phyloP scores from a whole-genome alignment of 1,140 invertebrate genomes.

The Plectus sambesii region DNA sequence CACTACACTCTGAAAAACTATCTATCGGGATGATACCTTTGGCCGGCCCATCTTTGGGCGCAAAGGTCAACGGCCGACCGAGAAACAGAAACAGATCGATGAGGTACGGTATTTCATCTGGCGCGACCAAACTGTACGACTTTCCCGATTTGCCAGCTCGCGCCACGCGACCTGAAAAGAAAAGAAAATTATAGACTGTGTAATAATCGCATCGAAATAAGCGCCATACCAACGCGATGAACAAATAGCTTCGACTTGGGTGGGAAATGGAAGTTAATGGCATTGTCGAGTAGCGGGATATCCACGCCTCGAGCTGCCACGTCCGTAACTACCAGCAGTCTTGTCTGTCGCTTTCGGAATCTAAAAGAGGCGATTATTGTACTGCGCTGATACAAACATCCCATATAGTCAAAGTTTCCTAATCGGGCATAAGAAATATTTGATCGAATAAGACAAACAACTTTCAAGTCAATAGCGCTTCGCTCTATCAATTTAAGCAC shows the following conservation, averaged over 20 bases:
- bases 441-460: no score
- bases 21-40: slow-evolving; percentile 22
- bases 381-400: no score
- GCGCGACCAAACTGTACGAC: slow-evolving; percentile 72
- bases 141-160: slow-evolving; percentile 77
- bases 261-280: slow-evolving; percentile 95
- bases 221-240: slow-evolving; percentile 79
- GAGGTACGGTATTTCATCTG: slow-evolving; percentile 80
- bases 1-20: no score
- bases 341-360: slow-evolving; percentile 59
- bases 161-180: slow-evolving; percentile 70
- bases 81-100: slow-evolving; percentile 88
- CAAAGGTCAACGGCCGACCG: slow-evolving; percentile 50
- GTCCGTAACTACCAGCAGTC: slow-evolving; percentile 80
- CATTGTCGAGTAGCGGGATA: slow-evolving; percentile 85
- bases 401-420: no score
- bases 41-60: slow-evolving; percentile 12
- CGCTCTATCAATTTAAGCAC: no score
- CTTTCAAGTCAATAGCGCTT: no score
- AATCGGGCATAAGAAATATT: no score
- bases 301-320: slow-evolving; percentile 92
- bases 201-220: no score
- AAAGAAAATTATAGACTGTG: slow-evolving; percentile 4
- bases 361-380: slow-evolving; percentile 48
- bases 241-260: slow-evolving; percentile 92